These are phyloP conservation scores for Lonchura striata DNA, from an alignment of 2,113 vertebrate species.

Conservation along the genomic window DNA sequence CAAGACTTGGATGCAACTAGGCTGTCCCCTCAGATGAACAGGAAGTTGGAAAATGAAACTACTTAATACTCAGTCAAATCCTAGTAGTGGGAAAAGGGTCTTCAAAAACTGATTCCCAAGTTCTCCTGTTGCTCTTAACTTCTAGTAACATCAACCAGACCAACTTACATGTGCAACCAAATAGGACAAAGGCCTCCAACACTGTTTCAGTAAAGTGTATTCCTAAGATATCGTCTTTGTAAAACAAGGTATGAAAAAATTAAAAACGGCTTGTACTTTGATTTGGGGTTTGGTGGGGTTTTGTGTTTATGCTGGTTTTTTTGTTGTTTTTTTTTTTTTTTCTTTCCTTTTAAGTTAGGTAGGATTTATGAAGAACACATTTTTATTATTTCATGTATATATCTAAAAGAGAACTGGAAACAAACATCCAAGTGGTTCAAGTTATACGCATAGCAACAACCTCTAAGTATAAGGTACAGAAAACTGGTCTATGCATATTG, in stretches of 20 bases:
- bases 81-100: neutral
- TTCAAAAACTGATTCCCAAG: neutral
- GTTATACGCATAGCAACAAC: neutral
- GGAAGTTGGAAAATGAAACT: neutral
- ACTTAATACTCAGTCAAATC: neutral
- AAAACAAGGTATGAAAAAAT: neutral
- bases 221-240: neutral
- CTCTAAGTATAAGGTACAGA: neutral
- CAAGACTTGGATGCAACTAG: neutral
- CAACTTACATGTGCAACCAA: neutral
- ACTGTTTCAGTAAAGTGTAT: neutral
- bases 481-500: neutral
- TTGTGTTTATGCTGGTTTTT: neutral
- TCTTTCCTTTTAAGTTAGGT: neutral
- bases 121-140: neutral
- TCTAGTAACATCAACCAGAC: neutral
- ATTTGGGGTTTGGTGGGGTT: neutral
- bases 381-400: neutral
- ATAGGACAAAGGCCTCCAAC: neutral
- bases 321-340: neutral
- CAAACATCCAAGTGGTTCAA: neutral
- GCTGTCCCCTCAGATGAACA: neutral
- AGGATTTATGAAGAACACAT: neutral
- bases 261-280: neutral
- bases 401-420: neutral